These are phyloP conservation scores for Zhuqinia jingwanae DNA, from an alignment of 2,888 invertebrate species.

Conservation along the genomic window DNA sequence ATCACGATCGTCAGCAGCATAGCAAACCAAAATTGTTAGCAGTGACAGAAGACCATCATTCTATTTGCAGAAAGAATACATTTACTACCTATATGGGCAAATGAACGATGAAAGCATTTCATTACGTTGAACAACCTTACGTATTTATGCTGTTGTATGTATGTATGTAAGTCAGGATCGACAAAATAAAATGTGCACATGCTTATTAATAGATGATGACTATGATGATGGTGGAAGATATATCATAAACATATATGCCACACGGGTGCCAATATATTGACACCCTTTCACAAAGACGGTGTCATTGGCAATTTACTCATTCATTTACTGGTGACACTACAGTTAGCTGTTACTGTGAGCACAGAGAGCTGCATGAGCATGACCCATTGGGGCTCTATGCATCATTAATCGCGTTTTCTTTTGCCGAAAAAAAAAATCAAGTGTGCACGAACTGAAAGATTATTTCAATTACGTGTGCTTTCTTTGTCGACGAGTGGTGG, in stretches of 20 bases:
- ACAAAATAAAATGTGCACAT: constrained; percentile 1
- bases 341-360: constrained; percentile 30
- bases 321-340: constrained; percentile 42
- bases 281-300: constrained; percentile 45
- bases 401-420: constrained; percentile 15
- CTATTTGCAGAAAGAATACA: constrained; percentile 1
- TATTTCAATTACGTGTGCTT: too few species aligned
- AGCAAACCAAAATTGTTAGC: background rate
- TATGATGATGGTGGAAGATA: too few species aligned
- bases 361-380: background rate
- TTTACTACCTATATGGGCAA: constrained; percentile 8
- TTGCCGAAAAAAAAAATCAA: background rate
- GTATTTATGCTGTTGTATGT: too few species aligned
- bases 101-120: constrained; percentile 28
- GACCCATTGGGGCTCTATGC: constrained; percentile 17
- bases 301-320: constrained; percentile 46
- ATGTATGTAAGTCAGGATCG: background rate
- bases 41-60: background rate
- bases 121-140: background rate
- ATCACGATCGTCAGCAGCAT: too few species aligned
- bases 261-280: constrained; percentile 35
- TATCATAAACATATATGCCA: too few species aligned
- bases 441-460: too few species aligned
- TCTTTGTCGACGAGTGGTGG: too few species aligned
- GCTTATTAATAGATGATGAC: background rate